Evolutionary conservation across 2,797 vertebrate species (phyloP).

Genomic region (Botia almorhae): DNA sequence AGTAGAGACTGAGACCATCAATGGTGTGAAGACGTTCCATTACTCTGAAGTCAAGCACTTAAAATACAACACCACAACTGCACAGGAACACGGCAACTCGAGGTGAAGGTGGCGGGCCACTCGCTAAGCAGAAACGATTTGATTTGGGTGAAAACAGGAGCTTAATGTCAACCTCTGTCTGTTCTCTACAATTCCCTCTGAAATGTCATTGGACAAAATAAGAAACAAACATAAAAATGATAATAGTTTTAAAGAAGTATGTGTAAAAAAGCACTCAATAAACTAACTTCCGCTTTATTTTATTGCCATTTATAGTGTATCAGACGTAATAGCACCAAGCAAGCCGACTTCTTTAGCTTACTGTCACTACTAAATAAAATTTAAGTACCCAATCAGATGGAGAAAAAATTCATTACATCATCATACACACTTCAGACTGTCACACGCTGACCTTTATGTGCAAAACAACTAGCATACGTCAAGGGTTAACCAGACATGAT

Average conservation of each 20-base stretch:
- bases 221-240: too few species aligned
- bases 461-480: constrained; percentile 32
- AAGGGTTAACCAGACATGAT: constrained; percentile 51
- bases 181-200: too few species aligned
- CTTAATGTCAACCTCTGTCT: not conserved
- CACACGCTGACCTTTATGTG: not conserved
- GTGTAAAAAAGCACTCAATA: too few species aligned
- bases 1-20: constrained; percentile 70
- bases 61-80: constrained; percentile 30
- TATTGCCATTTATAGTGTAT: too few species aligned
- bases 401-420: constrained; percentile 23
- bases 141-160: not conserved
- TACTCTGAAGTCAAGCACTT: constrained; percentile 69
- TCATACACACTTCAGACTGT: constrained; percentile 14
- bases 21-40: constrained; percentile 56
- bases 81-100: constrained; percentile 1
- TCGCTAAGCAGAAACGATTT: not conserved
- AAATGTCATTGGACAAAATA: too few species aligned
- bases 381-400: not conserved
- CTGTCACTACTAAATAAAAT: not conserved
- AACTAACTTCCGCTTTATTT: too few species aligned
- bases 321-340: not conserved
- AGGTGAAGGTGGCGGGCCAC: not conserved
- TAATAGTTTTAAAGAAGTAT: too few species aligned
- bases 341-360: not conserved